Evolutionary conservation across 2,113 vertebrate species (phyloP).

Genomic region (rat (Rattus norvegicus)): GRCr8 NC_086021.1:28333501-28334000

Average conservation of each 20-base stretch:
- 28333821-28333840: not conserved
- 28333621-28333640: not conserved
- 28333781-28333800: not conserved
- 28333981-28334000: constrained; percentile 40
- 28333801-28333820: not conserved
- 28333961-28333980: constrained; percentile 44
- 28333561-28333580: not conserved
- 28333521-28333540: not conserved
- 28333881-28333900: not conserved
- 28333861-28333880: not conserved
- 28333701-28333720: not conserved
- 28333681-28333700: not conserved
- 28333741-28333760: not conserved
- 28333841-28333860: not conserved
- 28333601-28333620: too few species aligned
- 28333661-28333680: not conserved
- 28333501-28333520: not conserved
- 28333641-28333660: not conserved
- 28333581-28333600: not conserved
- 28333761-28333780: not conserved
- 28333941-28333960: constrained; percentile 15
- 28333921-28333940: not conserved
- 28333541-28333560: not conserved
- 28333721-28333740: not conserved
- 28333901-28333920: not conserved